phyloP scores from a whole-genome alignment of 92 coral and sea anemone species.

The Siderastrea radians region DNA sequence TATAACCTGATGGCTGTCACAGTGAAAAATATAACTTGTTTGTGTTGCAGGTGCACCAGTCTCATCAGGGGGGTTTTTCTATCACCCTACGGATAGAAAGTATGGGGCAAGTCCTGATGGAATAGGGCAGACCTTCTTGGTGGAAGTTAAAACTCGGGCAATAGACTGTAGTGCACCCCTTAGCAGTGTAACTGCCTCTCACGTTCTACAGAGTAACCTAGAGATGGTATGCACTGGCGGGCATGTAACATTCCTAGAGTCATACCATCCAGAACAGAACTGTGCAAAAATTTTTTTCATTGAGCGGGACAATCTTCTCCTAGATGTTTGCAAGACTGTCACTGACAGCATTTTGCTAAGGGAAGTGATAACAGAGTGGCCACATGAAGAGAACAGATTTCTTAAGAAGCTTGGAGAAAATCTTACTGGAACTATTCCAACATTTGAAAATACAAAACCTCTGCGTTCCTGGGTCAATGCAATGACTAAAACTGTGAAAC shows the following conservation, averaged over 20 bases:
- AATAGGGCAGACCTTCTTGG: slow-evolving; percentile 34
- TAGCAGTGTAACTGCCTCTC: slow-evolving; percentile 41
- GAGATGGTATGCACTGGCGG: slow-evolving; percentile 62
- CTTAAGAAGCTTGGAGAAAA: slow-evolving; percentile 51
- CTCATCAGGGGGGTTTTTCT: slow-evolving; percentile 46
- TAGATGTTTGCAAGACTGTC: slow-evolving; percentile 39
- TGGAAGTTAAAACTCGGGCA: slow-evolving; percentile 52
- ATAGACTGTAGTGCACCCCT: slow-evolving; percentile 48
- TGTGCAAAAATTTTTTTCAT: slow-evolving; percentile 46
- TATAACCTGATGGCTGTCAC: background rate
- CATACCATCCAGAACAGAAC: slow-evolving; percentile 63
- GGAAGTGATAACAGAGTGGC: background rate
- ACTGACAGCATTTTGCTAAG: slow-evolving; percentile 28
- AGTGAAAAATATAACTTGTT: background rate
- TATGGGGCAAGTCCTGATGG: slow-evolving; percentile 63
- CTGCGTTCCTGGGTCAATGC: slow-evolving; percentile 52
- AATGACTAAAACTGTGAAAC: slow-evolving; percentile 31
- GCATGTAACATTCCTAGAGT: slow-evolving; percentile 38
- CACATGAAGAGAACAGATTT: slow-evolving; percentile 46
- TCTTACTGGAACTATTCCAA: slow-evolving; percentile 32
- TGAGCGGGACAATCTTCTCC: slow-evolving; percentile 35
- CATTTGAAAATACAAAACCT: slow-evolving; percentile 36
- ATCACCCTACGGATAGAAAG: slow-evolving; percentile 29
- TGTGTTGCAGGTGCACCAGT: slow-evolving; percentile 45
- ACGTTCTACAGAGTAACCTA: slow-evolving; percentile 41